phyloP scores from a whole-genome alignment of 23 tunicate species.

The Ciona savignyi region DNA sequence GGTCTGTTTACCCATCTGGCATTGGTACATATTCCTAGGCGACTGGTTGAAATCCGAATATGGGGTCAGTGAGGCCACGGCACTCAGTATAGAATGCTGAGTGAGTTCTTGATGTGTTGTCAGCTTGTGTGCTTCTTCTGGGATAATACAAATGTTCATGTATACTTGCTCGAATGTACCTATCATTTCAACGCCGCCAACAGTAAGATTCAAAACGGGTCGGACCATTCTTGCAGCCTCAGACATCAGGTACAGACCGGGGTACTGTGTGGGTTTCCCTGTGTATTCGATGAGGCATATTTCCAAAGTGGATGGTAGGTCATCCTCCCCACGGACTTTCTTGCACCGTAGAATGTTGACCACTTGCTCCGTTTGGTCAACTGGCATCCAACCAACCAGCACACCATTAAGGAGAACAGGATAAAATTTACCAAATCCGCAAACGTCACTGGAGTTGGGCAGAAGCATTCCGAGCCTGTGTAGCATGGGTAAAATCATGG shows the following conservation, averaged over 20 bases:
- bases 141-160: slow-evolving; percentile 70
- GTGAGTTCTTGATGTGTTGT: slow-evolving; percentile 95
- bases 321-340: slow-evolving; percentile 33
- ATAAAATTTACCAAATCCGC: slow-evolving; percentile 26
- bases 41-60: slow-evolving; percentile 94
- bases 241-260: slow-evolving; percentile 62
- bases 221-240: slow-evolving; percentile 71
- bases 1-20: slow-evolving; percentile 99
- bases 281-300: slow-evolving; percentile 59
- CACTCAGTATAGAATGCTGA: slow-evolving; percentile 67
- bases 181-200: slow-evolving; percentile 71
- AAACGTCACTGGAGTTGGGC: slow-evolving; percentile 16
- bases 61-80: slow-evolving; percentile 83
- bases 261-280: slow-evolving; percentile 67
- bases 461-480: slow-evolving; percentile 49
- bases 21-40: slow-evolving; percentile 94
- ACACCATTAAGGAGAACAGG: slow-evolving; percentile 62
- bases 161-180: slow-evolving; percentile 91
- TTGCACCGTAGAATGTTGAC: slow-evolving; percentile 26
- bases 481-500: slow-evolving; percentile 23
- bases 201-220: slow-evolving; percentile 59
- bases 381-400: slow-evolving; percentile 56
- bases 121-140: slow-evolving; percentile 70
- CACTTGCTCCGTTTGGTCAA: slow-evolving; percentile 5
- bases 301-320: slow-evolving; percentile 42